phyloP scores from a whole-genome alignment of 2,888 invertebrate species.

The Orthosia cruda region DNA sequence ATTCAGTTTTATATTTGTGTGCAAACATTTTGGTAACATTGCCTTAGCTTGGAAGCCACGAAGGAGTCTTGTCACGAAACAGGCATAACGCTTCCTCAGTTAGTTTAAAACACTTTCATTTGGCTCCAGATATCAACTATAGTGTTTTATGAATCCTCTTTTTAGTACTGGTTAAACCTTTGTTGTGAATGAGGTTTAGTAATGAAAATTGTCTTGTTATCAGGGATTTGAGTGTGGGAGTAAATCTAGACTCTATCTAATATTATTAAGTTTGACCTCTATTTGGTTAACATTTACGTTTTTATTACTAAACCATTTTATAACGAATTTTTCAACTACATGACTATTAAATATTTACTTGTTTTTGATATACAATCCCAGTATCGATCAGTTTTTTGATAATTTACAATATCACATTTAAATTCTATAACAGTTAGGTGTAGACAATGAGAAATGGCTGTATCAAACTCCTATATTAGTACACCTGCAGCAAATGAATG shows the following conservation, averaged over 20 bases:
- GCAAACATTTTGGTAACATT: slow-evolving; percentile 37
- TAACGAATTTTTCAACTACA: no score
- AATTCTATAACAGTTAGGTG: no score
- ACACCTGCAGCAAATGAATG: no score
- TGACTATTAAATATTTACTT: no score
- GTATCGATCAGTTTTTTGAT: no score
- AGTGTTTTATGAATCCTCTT: slow-evolving; percentile 51
- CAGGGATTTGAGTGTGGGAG: slow-evolving; percentile 8
- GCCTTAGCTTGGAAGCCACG: slow-evolving; percentile 30
- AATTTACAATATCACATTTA: no score
- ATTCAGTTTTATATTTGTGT: slow-evolving; percentile 24
- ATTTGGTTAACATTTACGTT: neutral
- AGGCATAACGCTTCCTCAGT: slow-evolving; percentile 48
- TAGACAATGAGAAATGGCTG: no score
- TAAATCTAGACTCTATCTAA: neutral
- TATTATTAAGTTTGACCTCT: neutral
- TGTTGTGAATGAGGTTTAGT: slow-evolving; percentile 14
- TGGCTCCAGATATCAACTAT: slow-evolving; percentile 36
- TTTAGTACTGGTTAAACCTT: slow-evolving; percentile 32
- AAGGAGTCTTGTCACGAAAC: slow-evolving; percentile 60
- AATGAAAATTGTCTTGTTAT: slow-evolving; percentile 5
- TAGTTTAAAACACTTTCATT: slow-evolving; percentile 56
- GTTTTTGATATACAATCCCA: no score
- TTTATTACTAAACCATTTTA: no score
- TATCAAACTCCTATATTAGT: no score